phyloP scores from a whole-genome alignment of 2,797 vertebrate species.

The Neopelma chrysocephalum region DNA sequence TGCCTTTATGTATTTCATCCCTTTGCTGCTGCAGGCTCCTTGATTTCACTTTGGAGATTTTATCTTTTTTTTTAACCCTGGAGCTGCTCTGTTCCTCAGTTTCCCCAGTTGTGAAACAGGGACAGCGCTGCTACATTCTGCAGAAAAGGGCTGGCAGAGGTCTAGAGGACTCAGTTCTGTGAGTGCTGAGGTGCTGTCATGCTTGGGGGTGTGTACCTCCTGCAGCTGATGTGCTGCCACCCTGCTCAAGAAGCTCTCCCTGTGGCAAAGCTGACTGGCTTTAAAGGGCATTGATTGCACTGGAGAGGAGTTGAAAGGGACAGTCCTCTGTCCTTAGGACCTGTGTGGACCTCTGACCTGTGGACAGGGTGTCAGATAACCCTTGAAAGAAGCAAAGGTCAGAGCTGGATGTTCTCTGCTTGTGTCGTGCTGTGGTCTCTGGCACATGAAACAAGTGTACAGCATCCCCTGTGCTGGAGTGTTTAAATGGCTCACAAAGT shows the following conservation, averaged over 20 bases:
- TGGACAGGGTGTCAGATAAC: background rate
- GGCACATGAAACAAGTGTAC: rapidly evolving
- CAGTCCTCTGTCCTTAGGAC: background rate
- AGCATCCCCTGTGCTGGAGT: background rate
- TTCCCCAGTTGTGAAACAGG: background rate
- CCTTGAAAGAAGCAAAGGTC: background rate
- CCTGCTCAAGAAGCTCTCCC: rapidly evolving
- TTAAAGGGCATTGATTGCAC: background rate
- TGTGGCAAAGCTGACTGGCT: background rate
- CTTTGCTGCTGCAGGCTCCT: background rate
- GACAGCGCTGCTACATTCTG: background rate
- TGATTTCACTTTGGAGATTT: background rate
- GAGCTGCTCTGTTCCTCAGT: background rate
- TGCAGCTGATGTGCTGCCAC: background rate
- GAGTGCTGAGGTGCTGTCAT: background rate
- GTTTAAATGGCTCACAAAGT: background rate
- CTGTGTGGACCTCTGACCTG: background rate
- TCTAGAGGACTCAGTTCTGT: background rate
- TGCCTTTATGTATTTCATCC: background rate
- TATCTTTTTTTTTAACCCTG: background rate
- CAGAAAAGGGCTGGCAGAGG: background rate
- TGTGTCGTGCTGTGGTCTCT: rapidly evolving
- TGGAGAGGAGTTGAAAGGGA: background rate
- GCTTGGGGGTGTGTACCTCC: background rate
- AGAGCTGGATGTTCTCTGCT: rapidly evolving